Base-by-base conservation (phyloP, 2,888 invertebrate species). In the Stenurella melanura region DNA sequence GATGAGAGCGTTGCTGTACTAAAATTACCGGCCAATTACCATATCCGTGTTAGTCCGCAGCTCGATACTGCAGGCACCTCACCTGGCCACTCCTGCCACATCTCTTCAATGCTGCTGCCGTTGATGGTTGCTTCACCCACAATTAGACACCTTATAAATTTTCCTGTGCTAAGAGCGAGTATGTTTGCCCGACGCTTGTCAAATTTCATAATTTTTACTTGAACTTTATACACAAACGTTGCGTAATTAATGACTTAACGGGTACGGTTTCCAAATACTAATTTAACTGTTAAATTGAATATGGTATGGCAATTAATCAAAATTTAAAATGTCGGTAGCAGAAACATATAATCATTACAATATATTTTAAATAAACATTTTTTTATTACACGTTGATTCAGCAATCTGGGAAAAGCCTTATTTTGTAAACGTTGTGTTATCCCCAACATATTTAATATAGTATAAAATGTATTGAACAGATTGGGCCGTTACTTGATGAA, bases 11-110 rank as follows among this genome's bases (percentile, higher is more conserved):
- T 42, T 50, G 72, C 72, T 30, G 72, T 30, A 63, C 85, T 85
- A 85, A 87, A 85, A 87, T 87, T 87, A 86, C 86, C 84, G 84
- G 85, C 86, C 86, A 86, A 87, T 87, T 87, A 87, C 86, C 86
- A 86, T 87, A 86, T 87, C 84, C 84, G 83, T 82, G 80, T 79
- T 78, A 80, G 75, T 79, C 73, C 73, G 77, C 76, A 69, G 71
- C 64, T 69, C 21, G 21, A 50, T 30, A 78, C 81, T 79, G 68
- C 77, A 68, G 81, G 81, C 80, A 78, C 74, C 81, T 81, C 81
- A 81, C 81, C 81, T 82, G 81, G 80, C 77, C 80, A 34, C 66
- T 66, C 61, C 50, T 50, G 50, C 50, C 50, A 50, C 50, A 50
- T 50, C 15, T 50, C 50, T 50, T 50, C 50, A 50, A n/a, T 50